A percentile compares a stretch with the other conserved stretches of the same genome.
phyloP scores from a whole-genome alignment of 2,113 vertebrate species.

The Dinomys branickii region DNA sequence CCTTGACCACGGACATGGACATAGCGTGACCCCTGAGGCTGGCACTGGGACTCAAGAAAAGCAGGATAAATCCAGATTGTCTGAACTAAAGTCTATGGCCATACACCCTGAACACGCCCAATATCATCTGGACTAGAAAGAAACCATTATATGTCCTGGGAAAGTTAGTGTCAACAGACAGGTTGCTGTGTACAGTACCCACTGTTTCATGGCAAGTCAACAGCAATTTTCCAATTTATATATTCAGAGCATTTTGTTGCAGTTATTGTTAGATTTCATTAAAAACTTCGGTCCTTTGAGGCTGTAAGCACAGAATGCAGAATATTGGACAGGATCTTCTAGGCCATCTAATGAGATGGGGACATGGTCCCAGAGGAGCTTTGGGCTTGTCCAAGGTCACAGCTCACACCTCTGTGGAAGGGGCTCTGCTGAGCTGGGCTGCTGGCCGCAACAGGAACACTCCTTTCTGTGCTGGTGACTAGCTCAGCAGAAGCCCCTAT shows the following conservation, averaged over 20 bases:
- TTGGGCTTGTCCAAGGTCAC: not conserved
- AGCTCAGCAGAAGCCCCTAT: not conserved
- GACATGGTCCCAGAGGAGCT: not conserved
- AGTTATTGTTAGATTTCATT: not conserved
- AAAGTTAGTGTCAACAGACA: not conserved
- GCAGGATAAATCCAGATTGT: constrained; percentile 17
- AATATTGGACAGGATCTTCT: not conserved
- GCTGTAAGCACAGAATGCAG: not conserved
- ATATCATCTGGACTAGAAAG: not conserved
- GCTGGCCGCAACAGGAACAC: not conserved
- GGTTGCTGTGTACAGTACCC: not conserved
- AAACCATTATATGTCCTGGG: not conserved
- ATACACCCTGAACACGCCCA: too few relatives aligned
- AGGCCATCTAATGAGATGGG: not conserved
- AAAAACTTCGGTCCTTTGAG: not conserved
- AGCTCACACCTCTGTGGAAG: not conserved
- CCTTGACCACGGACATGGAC: not conserved
- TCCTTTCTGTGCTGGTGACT: not conserved
- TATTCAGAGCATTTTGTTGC: not conserved
- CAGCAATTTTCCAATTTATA: constrained; percentile 27
- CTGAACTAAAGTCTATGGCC: not conserved
- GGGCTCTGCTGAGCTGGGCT: not conserved
- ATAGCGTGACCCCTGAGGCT: not conserved
- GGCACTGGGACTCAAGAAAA: constrained; percentile 37
- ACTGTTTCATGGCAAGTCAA: not conserved